A percentile compares a stretch with the other conserved stretches of the same genome.
phyloP scores from a whole-genome alignment of 2,797 vertebrate species.

The Pangasius larnaudii region DNA sequence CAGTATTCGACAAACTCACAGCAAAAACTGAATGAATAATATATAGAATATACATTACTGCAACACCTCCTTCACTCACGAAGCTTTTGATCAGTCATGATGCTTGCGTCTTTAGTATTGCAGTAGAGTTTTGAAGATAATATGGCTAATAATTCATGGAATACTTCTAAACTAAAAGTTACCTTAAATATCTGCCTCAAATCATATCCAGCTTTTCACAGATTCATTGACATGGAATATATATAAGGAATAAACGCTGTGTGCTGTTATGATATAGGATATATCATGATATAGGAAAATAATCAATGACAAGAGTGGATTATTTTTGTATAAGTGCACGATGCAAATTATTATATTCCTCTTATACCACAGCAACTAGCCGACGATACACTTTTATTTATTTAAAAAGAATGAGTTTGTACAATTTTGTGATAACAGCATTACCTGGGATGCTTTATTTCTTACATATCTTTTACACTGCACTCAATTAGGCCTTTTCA shows the following conservation, averaged over 20 bases:
- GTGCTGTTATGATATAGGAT: neutral
- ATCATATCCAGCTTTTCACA: neutral
- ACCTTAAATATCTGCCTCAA: neutral
- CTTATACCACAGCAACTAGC: neutral
- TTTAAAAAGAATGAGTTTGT: no score
- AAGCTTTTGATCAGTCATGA: neutral
- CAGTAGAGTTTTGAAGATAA: no score
- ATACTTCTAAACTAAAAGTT: neutral
- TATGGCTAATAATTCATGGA: neutral
- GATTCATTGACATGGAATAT: neutral
- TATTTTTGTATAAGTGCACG: neutral
- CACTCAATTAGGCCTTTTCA: neutral
- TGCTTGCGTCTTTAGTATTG: neutral
- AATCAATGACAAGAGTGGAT: neutral
- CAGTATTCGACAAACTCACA: neutral
- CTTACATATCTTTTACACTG: neutral
- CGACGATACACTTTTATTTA: neutral
- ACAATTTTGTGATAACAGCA: neutral
- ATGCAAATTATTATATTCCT: neutral
- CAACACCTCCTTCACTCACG: neutral
- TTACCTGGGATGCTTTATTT: neutral
- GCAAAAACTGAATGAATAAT: neutral
- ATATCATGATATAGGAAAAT: neutral
- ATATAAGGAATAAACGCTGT: neutral
- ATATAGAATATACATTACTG: neutral